Base-by-base conservation (phyloP, 2,797 vertebrate genomes). In the Chelmon rostratus region DNA sequence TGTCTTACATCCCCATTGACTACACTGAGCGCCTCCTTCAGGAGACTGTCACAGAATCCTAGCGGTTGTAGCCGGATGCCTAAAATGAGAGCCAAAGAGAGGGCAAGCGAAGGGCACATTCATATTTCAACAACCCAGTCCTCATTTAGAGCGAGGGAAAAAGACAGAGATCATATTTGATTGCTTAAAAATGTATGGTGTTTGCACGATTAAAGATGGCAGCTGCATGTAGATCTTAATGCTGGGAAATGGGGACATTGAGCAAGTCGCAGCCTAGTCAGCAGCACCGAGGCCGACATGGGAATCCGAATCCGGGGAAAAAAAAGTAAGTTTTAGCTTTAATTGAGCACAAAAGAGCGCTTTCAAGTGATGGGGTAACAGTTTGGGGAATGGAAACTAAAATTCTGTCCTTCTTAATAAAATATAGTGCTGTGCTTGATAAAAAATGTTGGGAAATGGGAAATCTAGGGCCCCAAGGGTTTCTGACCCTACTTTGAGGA, bases 61-160 rank as follows among this genome's bases (percentile, higher is more conserved):
- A 44, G 50, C 54, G 73, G 76, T 70, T 59, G 68, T 58, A 88
- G 87, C 61, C 40, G 7, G 75, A 80, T 75, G 70, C 73, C 67
- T 82, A 73, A 85, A 88, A 88, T 53, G 72, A 89, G 84, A 82
- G 63, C 69, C 79, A 89, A 85, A 63, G 69, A 87, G 78, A 91
- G 81, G 93, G 71, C 91, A 90, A 85, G 68, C 38, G 64, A 86
- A 90, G 91, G 90, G 52, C 76, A 46, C 91, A 92, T 95, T 89
- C 71, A 95, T 95, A 91, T 96, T 96, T 95, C 85, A 94, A 31
- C 80, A 93, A 87, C 79, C 50, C 59, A 19, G 56, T 73, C 67
- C 76, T 47, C 72, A 78, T 79, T 86, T 57, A 68, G 68, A 73
- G 69, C 64, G 53, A 75, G 33, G 40, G 25, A 68, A 66, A 59